Conservation (phyloP, 1,140 invertebrate species). For the Sycophila sp. region DNA sequence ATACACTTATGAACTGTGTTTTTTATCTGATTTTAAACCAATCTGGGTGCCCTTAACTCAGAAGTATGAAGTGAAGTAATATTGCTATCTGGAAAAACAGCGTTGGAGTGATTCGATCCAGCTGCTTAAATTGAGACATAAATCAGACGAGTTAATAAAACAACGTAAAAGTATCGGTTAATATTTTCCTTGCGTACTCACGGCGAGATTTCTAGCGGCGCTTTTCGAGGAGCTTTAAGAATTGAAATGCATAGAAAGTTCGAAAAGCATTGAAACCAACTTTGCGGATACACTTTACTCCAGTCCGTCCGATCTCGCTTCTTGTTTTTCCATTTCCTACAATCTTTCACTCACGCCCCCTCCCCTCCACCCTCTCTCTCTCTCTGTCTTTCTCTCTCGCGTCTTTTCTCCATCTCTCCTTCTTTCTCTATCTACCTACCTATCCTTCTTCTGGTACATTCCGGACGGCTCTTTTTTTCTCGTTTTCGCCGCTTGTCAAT, state of each 20-base stretch:
- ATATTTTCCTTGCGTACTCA: not conserved
- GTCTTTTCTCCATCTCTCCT: not conserved
- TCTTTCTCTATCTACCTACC: not conserved
- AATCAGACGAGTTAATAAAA: slow-evolving; percentile 2
- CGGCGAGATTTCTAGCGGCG: no score
- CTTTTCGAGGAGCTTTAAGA: slow-evolving; percentile 6
- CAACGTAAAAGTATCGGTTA: not conserved
- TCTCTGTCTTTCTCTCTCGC: not conserved
- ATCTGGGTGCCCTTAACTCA: no score
- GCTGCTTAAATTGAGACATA: not conserved
- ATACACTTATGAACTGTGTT: no score
- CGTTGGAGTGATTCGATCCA: no score
- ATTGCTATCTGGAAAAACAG: no score
- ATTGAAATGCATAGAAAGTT: slow-evolving; percentile 29
- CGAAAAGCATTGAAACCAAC: slow-evolving; percentile 22
- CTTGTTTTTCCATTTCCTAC: slow-evolving; percentile 28
- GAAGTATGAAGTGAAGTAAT: no score
- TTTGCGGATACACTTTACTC: slow-evolving; percentile 26
- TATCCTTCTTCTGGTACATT: no score
- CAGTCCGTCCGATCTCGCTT: slow-evolving; percentile 3
- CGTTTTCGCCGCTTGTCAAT: no score
- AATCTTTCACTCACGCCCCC: slow-evolving; percentile 12
- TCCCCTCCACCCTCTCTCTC: not conserved
- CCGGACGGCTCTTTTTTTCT: not conserved
- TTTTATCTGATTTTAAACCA: no score